phyloP scores from a whole-genome alignment of 2,113 vertebrate genomes.

The Dasyurus viverrinus region DNA sequence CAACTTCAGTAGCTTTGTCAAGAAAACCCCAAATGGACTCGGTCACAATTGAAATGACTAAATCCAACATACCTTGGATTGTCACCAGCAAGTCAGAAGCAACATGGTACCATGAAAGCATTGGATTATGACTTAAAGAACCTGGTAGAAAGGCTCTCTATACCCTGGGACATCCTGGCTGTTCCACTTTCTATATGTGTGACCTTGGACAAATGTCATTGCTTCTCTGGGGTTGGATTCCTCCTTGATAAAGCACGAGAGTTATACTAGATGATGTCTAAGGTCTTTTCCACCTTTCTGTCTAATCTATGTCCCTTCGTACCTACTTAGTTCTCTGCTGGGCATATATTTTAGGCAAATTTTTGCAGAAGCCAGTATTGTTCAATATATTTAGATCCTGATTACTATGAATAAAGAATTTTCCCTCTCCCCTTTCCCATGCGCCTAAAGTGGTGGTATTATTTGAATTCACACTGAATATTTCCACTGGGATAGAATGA shows the following conservation, averaged over 20 bases:
- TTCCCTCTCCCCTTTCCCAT: not conserved
- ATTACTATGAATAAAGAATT: not conserved
- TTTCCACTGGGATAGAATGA: not conserved
- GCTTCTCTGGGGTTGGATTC: not conserved
- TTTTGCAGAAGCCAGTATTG: not conserved
- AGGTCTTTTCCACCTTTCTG: fast-evolving
- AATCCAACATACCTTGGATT: not conserved
- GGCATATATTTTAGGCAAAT: not conserved
- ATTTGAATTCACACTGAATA: not conserved
- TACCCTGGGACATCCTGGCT: not conserved
- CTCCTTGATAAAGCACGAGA: not conserved
- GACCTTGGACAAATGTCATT: not conserved
- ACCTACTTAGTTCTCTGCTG: not conserved
- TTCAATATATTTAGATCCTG: not conserved
- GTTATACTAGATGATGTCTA: not conserved
- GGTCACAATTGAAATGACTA: not conserved
- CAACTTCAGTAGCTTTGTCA: not conserved
- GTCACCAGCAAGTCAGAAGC: not conserved
- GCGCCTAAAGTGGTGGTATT: not conserved
- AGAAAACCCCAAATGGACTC: not conserved
- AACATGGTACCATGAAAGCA: not conserved
- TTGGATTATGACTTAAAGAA: not conserved
- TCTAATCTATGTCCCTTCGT: not conserved
- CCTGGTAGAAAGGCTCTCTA: not conserved
- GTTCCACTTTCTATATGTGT: not conserved